These are phyloP conservation scores for Ibidorhyncha struthersii DNA, from an alignment of 2,113 vertebrate genomes.

Conservation along the genomic window DNA sequence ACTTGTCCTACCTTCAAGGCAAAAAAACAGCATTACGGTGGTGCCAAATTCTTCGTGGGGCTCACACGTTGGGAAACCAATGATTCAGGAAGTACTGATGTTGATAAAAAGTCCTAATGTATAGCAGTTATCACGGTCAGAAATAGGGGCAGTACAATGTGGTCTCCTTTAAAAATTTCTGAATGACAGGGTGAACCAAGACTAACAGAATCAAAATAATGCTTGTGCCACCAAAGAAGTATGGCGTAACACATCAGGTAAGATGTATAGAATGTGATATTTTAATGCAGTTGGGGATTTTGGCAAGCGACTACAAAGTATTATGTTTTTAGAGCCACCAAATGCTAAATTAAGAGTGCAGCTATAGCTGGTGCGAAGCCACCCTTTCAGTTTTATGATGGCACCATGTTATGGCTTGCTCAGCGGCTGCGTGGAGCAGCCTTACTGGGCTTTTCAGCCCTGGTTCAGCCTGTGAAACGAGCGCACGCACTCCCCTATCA, in stretches of 20 bases:
- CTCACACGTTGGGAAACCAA: background rate
- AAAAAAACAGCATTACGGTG: accelerated
- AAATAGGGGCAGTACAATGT: background rate
- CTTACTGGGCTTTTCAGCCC: background rate
- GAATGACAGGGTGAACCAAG: background rate
- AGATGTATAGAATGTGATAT: background rate
- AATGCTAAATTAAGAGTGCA: background rate
- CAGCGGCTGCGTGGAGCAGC: background rate
- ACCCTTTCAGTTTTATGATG: background rate
- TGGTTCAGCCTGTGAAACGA: background rate
- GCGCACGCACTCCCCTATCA: background rate
- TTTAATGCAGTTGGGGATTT: background rate
- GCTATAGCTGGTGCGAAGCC: background rate
- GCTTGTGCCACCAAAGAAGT: background rate
- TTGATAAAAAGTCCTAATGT: background rate
- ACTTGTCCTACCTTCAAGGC: background rate
- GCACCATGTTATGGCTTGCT: accelerated
- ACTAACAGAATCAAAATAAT: background rate
- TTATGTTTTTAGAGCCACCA: background rate
- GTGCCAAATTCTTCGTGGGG: background rate
- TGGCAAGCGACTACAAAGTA: background rate
- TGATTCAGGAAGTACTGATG: background rate
- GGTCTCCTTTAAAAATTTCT: background rate
- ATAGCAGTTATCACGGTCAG: background rate
- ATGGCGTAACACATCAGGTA: background rate